Conservation (phyloP, 2,113 vertebrate species). For the Ochotona curzoniae region DNA sequence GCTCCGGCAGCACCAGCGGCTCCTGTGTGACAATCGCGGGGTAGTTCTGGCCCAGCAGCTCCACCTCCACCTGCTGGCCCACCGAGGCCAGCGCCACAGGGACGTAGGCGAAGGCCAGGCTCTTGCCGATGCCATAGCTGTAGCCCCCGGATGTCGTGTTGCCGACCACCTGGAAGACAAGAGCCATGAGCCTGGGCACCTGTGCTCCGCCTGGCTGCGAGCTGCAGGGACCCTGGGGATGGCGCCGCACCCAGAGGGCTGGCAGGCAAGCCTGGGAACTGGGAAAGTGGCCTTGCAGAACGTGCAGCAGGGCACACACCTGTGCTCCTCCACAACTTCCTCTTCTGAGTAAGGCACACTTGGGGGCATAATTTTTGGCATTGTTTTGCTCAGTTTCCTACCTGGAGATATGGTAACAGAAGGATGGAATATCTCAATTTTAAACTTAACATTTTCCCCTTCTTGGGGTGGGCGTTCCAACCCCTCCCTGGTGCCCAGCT, state of each 20-base stretch:
- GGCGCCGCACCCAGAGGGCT: too few relatives aligned
- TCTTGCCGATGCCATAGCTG: slow-evolving; percentile 92
- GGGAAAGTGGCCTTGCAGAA: too few relatives aligned
- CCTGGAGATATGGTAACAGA: background rate
- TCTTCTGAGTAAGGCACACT: slow-evolving; percentile 4
- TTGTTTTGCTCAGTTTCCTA: slow-evolving; percentile 13
- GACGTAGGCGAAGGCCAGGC: slow-evolving; percentile 96
- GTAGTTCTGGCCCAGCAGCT: slow-evolving; percentile 94
- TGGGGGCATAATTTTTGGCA: background rate
- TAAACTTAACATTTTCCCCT: background rate
- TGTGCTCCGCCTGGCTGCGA: too few relatives aligned
- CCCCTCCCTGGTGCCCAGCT: too few relatives aligned
- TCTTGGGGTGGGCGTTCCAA: too few relatives aligned
- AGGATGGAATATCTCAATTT: slow-evolving; percentile 42
- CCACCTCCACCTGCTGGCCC: slow-evolving; percentile 95
- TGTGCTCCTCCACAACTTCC: background rate
- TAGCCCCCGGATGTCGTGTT: slow-evolving; percentile 97
- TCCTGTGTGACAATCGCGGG: slow-evolving; percentile 91
- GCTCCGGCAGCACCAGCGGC: slow-evolving; percentile 94
- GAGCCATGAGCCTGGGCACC: rapidly evolving
- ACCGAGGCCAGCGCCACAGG: slow-evolving; percentile 89
- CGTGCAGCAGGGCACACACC: background rate
- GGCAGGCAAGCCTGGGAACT: too few relatives aligned
- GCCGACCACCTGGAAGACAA: slow-evolving; percentile 92
- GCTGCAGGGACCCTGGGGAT: too few relatives aligned